Evolutionary conservation across 2,113 vertebrate genomes (phyloP).

Genomic region (Delphinus delphis): DNA sequence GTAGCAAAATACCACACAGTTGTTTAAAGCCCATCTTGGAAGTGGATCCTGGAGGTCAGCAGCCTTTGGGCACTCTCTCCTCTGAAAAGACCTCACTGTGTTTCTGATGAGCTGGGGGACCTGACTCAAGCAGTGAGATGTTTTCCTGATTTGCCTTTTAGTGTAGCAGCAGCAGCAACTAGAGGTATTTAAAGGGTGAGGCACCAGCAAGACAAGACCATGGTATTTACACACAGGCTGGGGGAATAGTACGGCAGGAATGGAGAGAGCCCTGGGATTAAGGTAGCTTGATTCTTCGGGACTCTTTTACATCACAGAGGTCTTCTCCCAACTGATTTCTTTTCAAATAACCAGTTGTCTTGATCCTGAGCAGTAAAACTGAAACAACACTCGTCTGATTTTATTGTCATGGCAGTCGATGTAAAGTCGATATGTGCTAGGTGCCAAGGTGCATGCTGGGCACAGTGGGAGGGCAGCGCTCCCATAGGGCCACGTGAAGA

Average conservation of each 20-base stretch:
- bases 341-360: neutral
- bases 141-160: neutral
- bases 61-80: neutral
- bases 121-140: neutral
- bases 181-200: neutral
- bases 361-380: neutral
- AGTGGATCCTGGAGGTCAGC: neutral
- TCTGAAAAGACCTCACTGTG: neutral
- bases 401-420: neutral
- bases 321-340: neutral
- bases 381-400: neutral
- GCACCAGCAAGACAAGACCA: fast-evolving
- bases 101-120: neutral
- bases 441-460: neutral
- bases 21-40: neutral
- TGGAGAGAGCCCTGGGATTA: neutral
- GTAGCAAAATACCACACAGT: neutral
- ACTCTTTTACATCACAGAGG: neutral
- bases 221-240: neutral
- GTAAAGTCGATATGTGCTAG: neutral
- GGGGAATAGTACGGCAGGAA: too few relatives aligned
- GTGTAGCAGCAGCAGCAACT: neutral
- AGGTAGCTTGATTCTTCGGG: neutral
- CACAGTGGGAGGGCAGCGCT: neutral
- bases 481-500: neutral